Base-by-base conservation (phyloP, 2,888 invertebrate species). In the Mythimna lalbum region DNA sequence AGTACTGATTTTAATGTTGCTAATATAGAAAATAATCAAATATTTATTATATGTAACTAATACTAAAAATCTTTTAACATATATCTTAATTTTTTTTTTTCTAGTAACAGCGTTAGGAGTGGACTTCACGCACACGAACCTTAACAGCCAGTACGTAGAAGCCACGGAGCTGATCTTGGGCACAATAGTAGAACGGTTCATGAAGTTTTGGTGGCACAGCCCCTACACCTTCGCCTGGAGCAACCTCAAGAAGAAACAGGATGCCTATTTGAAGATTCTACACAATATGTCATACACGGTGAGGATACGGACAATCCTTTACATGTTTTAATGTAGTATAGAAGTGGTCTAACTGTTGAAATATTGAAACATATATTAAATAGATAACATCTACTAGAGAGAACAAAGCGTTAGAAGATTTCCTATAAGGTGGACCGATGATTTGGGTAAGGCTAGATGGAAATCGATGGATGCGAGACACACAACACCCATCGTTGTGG, bases 101-200 rank as follows among this genome's bases (percentile, higher is more conserved):
- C 1, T 84, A 94, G 94, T 93, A 71, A 94, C 94, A 17, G 93
- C 92, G 0, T 70, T 94, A 23, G 94, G 94, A 10, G 91, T 94
- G 4, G 91, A 93, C 70, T 91, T 92, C 70, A 89, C 89, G 2
- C 92, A 93, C 66, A 87, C 88, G 0, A 86, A 91, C 3, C 80
- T 93, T 0, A 93, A 92, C 76, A 90, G 86, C 43, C 86, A 91
- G 50, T 94, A 93, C 75, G 90, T 93, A 50, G 88, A 90, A 9
- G 94, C 94, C 0, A 87, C 91, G 0, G 93, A 93, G 49, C 83
- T 89, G 62, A 91, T 93, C 62, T 87, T 93, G 49, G 89, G 90
- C 70, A 89, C 91, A 0, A 79, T 93, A 19, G 91, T 92, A 66
- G 91, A 92, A 52, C 84, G 94, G 9, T 92, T 93, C 80, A 92